phyloP scores from a whole-genome alignment of 2,888 invertebrate species.

The Hedychridium roseum region DNA sequence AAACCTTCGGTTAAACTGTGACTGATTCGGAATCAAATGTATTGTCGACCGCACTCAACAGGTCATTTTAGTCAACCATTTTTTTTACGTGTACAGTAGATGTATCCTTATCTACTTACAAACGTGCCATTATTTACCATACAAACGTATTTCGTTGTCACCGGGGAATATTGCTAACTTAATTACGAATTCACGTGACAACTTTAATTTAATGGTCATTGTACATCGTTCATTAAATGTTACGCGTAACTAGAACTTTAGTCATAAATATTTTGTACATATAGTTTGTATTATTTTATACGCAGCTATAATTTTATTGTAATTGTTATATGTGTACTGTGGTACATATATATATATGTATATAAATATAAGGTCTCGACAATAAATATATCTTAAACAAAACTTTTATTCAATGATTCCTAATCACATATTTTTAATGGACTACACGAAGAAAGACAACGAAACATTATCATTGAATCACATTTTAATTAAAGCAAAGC shows the following conservation, averaged over 20 bases:
- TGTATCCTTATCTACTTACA: not conserved
- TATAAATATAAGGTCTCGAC: slow-evolving; percentile 20
- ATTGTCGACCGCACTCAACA: too few relatives aligned
- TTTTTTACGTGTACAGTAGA: too few relatives aligned
- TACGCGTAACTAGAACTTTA: not conserved
- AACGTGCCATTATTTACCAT: not conserved
- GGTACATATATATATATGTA: slow-evolving; percentile 19
- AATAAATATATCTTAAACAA: slow-evolving; percentile 34
- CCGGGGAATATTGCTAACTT: not conserved
- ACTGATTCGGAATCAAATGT: too few relatives aligned
- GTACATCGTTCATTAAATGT: not conserved
- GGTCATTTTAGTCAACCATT: too few relatives aligned
- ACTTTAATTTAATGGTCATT: not conserved
- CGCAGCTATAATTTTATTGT: slow-evolving; percentile 23
- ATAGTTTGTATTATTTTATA: slow-evolving; percentile 35
- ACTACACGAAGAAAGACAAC: too few relatives aligned
- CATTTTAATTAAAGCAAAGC: too few relatives aligned
- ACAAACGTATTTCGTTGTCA: not conserved
- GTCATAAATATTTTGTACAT: slow-evolving; percentile 17
- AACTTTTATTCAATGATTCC: too few relatives aligned
- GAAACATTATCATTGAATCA: too few relatives aligned
- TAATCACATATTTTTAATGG: too few relatives aligned
- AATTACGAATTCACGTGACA: not conserved
- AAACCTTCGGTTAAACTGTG: too few relatives aligned
- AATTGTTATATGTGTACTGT: slow-evolving; percentile 28